phyloP scores from a whole-genome alignment of 2,888 invertebrate genomes.

The Arge pagana region DNA sequence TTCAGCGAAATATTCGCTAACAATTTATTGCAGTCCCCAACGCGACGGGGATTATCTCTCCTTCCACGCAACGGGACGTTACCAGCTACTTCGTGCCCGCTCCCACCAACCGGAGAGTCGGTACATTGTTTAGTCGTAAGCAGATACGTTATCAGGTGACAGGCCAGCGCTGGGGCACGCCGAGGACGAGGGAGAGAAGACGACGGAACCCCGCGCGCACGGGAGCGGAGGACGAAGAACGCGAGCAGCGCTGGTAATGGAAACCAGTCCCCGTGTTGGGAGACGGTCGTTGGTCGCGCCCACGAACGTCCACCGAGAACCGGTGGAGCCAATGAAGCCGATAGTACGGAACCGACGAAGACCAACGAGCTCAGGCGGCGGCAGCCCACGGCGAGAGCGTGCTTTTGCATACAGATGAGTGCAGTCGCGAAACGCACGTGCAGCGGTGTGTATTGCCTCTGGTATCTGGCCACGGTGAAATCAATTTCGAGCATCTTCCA shows the following conservation, averaged over 20 bases:
- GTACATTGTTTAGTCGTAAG: slow-evolving; percentile 24
- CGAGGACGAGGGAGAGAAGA: background rate
- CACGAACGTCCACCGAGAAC: no score
- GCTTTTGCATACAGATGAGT: slow-evolving; percentile 43
- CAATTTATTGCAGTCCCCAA: slow-evolving; percentile 18
- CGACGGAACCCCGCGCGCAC: background rate
- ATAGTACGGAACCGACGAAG: no score
- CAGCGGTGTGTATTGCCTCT: no score
- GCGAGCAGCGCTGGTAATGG: slow-evolving; percentile 6
- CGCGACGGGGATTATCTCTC: slow-evolving; percentile 20
- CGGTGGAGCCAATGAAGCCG: no score
- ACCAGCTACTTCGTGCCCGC: background rate
- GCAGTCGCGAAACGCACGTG: slow-evolving; percentile 1
- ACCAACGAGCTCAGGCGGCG: no score
- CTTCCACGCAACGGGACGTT: slow-evolving; percentile 1
- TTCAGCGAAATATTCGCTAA: slow-evolving; percentile 14
- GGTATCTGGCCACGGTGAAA: no score
- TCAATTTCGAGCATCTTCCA: no score
- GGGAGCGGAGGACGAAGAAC: background rate
- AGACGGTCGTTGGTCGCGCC: background rate
- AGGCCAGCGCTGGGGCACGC: slow-evolving; percentile 6
- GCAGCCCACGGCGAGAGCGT: no score
- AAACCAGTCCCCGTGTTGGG: slow-evolving; percentile 2
- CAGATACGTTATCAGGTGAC: slow-evolving; percentile 25
- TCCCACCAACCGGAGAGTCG: slow-evolving; percentile 9